Evolutionary conservation across 2,113 vertebrate genomes (phyloP), one percentile per base, ranked within the genome.

Genomic region (Thunnus thynnus): DNA sequence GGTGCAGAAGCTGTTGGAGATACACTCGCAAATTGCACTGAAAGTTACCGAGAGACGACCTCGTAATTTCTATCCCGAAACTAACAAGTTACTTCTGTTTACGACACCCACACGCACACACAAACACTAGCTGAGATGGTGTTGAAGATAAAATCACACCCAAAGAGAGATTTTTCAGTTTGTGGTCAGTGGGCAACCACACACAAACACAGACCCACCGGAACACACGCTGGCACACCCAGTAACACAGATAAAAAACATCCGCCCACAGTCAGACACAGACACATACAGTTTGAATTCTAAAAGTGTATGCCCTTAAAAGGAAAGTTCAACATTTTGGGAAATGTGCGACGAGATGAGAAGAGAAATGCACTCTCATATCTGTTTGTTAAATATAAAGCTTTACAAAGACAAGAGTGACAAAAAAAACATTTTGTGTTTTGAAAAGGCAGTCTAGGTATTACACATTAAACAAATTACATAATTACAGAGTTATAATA

Each of bases 161-260:
- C 22, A 14, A 27, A 20, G 36, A 65, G 36, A 65, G 25, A 61
- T 67, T 80, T 85, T 74, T 82, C 65, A 61, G 77, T 85, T 88
- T 90, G 88, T 82, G 82, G 80, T 81, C 3, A 12, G 68, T 46
- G 51, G 72, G 74, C 63, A 63, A 44, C 83, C 16, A 55, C 30
- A 58, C 20, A 55, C 17, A 69, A 13, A 82, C 11, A 67, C 8
- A 55, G 16, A 62, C 25, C 61, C 46, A 61, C 61, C 36, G 46
- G 46, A 4, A 25, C 27, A 22, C 11, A 74, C 55, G 73, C 9
- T 27, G 69, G 70, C 83, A 87, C 89, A 77, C 90, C 78, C 82
- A 52, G 20, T 32, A 22, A 51, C 41, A 78, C 20, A 1, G 8
- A 50, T 4, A 72, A 25, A 81, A 86, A 62, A 41, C 75, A 76